Base-by-base conservation (phyloP, 2,113 vertebrate genomes). In the Corythoichthys intestinalis region DNA sequence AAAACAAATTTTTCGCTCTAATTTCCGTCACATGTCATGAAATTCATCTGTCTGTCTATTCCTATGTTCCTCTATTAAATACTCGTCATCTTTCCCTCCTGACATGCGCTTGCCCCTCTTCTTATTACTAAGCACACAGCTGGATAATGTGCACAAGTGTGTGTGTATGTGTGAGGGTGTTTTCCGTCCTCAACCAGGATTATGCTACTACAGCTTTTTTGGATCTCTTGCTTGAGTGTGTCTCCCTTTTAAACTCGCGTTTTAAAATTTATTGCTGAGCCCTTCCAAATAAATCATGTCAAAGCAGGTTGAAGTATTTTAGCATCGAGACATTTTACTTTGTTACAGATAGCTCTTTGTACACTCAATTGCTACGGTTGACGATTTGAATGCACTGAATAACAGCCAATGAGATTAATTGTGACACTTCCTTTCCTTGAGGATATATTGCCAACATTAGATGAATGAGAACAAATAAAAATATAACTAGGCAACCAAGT, bases 111-210 rank as follows among this genome's bases (percentile, higher is more conserved):
- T 54, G 57, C 53, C 9, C 17, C 71, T 2, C 56, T 35, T 78
- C 71, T 81, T 77, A 83, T 84, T 79, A 80, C 74, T 14, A 52
- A 71, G 68, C 71, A 74, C 48, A 1, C 67, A 77, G 78, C 74
- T 80, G 80, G 77, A 88, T 89, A 79, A 85, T 0, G 10, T 49
- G 60, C 37, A 47, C 2, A 37, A 76, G 46, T 79, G 20, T 61
- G 70, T 59, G 39, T 48, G 63, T 49, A 50, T 4, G 53, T 76
- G 39, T 74, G 50, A 59, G 67, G 11, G 8, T 49, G 58, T 63
- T 4, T 71, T 37, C 66, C 59, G 6, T 47, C 57, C 68, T 79
- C 57, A 50, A 73, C 73, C 28, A 6, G 37, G 66, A 83, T 69
- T 71, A 59, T 68, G 65, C 39, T 41, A 62, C 48, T 7, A 28